phyloP scores from a whole-genome alignment of 64 coral and sea anemone species.

The Stichodactyla helianthus region DNA sequence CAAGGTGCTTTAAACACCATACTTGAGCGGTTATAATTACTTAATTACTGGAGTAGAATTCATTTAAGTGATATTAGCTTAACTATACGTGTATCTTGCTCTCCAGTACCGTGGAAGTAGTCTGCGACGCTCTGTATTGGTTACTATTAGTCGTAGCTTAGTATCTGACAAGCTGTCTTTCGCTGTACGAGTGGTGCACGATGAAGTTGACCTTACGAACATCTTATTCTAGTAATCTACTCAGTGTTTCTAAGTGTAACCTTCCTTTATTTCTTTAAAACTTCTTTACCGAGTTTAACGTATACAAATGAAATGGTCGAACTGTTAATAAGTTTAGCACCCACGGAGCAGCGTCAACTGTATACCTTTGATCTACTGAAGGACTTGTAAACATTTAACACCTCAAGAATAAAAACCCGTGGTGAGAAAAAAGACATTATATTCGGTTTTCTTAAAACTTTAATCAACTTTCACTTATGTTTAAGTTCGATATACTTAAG shows the following conservation, averaged over 20 bases:
- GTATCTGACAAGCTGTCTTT: background rate
- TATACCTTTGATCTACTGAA: background rate
- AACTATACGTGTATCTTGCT: background rate
- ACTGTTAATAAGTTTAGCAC: slow-evolving; percentile 15
- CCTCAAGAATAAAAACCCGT: background rate
- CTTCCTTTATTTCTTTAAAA: background rate
- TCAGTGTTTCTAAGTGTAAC: background rate
- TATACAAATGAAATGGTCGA: background rate
- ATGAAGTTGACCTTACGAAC: background rate
- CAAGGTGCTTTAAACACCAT: background rate
- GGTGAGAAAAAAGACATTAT: background rate
- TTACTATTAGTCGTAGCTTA: background rate
- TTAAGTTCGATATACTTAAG: background rate
- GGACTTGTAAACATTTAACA: background rate
- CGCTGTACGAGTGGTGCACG: background rate
- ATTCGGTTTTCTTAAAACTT: background rate
- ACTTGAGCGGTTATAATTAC: background rate
- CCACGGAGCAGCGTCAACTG: background rate
- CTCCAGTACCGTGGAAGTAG: background rate
- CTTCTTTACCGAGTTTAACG: background rate
- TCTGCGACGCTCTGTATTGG: background rate
- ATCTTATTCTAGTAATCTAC: background rate
- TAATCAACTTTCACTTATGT: background rate
- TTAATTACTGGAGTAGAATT: background rate
- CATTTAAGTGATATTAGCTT: background rate